Evolutionary conservation across 2,113 vertebrate species (phyloP).

Genomic region (Aviceda subcristata): DNA sequence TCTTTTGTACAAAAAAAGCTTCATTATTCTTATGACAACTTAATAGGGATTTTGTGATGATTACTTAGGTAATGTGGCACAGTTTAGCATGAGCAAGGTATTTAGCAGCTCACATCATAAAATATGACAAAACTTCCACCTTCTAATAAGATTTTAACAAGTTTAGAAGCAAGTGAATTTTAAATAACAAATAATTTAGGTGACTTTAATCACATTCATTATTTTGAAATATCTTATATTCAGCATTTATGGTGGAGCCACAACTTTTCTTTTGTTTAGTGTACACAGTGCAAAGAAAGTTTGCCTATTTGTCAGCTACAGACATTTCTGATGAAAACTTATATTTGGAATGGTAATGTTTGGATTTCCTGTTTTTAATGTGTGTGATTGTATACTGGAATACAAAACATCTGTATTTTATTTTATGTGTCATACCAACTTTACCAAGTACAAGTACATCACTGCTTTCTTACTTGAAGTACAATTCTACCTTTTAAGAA

Average conservation of each 20-base stretch:
- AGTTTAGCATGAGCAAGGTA: not conserved
- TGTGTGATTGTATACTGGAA: not conserved
- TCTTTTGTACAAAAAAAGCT: not conserved
- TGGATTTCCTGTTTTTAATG: not conserved
- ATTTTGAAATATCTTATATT: not conserved
- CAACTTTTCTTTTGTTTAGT: not conserved
- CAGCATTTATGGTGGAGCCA: not conserved
- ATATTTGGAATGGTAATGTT: not conserved
- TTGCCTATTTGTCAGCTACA: not conserved
- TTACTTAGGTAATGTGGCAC: not conserved
- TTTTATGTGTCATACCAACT: not conserved
- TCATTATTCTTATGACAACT: not conserved
- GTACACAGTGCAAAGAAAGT: not conserved
- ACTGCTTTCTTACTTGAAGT: not conserved
- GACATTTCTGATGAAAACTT: not conserved
- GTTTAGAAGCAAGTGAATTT: not conserved
- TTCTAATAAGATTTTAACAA: not conserved
- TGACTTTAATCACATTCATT: not conserved
- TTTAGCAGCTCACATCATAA: not conserved
- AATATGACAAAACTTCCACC: not conserved
- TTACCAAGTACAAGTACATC: not conserved
- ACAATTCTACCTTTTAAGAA: not conserved
- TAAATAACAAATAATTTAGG: not conserved
- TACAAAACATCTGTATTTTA: not conserved
- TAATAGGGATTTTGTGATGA: not conserved